Conservation (phyloP, 2,797 vertebrate genomes). For the Hypotaenidia okinawae region DNA sequence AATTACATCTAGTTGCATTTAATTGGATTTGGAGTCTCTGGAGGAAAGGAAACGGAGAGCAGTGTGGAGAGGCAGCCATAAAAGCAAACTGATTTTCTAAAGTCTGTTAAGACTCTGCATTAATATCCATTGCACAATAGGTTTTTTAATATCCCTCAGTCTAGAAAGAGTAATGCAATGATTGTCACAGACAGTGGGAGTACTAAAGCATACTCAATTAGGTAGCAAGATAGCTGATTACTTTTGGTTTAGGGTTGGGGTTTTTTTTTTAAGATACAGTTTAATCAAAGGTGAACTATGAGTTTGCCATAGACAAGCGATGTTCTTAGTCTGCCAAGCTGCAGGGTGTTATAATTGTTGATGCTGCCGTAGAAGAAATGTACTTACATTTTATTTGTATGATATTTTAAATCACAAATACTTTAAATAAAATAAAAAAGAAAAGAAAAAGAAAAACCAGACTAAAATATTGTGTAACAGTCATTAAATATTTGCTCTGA, state of each 20-base stretch:
- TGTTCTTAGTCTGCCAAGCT: background rate
- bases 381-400: background rate
- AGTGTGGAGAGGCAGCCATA: slow-evolving; percentile 74
- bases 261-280: slow-evolving; percentile 23
- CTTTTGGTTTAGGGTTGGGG: slow-evolving; percentile 9
- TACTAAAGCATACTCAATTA: slow-evolving; percentile 73
- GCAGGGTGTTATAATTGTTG: background rate
- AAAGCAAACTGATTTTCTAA: slow-evolving; percentile 80
- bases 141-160: slow-evolving; percentile 75
- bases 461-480: background rate
- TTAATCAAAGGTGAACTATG: slow-evolving; percentile 67
- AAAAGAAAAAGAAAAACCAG: background rate
- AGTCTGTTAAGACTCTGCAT: slow-evolving; percentile 76
- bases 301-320: slow-evolving; percentile 33
- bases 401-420: background rate
- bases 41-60: slow-evolving; percentile 74
- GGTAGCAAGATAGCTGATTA: slow-evolving; percentile 41
- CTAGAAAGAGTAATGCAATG: slow-evolving; percentile 74
- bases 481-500: slow-evolving; percentile 47
- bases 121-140: slow-evolving; percentile 77
- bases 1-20: slow-evolving; percentile 83
- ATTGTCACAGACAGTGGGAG: slow-evolving; percentile 63
- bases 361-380: slow-evolving; percentile 4
- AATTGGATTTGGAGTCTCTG: slow-evolving; percentile 82
- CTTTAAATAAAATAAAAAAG: background rate